Conservation (phyloP, 2,797 vertebrate species). For the Hyperoplus lanceolatus region DNA sequence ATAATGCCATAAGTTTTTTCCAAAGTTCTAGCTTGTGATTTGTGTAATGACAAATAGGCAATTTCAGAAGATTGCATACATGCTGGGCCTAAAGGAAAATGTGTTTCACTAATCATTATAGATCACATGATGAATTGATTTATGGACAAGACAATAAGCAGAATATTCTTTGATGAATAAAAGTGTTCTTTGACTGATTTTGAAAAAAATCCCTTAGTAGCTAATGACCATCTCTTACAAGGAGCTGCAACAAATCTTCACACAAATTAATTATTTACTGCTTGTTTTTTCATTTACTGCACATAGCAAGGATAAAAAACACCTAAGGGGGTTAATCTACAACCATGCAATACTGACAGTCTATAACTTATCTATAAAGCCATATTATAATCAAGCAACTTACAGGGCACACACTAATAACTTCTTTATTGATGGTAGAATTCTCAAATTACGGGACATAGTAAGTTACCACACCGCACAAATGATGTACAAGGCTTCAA, state of each 20-base stretch:
- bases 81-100: background rate
- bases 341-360: background rate
- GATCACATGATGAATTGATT: background rate
- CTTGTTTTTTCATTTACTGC: background rate
- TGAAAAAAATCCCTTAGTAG: background rate
- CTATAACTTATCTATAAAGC: slow-evolving; percentile 3
- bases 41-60: background rate
- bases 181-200: background rate
- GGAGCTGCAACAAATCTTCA: background rate
- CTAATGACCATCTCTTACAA: background rate
- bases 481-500: too few relatives aligned
- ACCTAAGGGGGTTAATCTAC: background rate
- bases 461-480: too few relatives aligned
- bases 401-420: too few relatives aligned
- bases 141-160: background rate
- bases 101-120: background rate
- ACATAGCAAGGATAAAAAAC: background rate
- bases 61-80: background rate
- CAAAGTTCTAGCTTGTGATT: background rate
- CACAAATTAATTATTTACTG: background rate
- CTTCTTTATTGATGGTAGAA: too few relatives aligned
- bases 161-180: background rate
- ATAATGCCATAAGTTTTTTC: background rate
- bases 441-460: too few relatives aligned
- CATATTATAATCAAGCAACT: too few relatives aligned